phyloP scores from a whole-genome alignment of 35 echinoderm and acorn worm species.

The Ptychodera flava region DNA sequence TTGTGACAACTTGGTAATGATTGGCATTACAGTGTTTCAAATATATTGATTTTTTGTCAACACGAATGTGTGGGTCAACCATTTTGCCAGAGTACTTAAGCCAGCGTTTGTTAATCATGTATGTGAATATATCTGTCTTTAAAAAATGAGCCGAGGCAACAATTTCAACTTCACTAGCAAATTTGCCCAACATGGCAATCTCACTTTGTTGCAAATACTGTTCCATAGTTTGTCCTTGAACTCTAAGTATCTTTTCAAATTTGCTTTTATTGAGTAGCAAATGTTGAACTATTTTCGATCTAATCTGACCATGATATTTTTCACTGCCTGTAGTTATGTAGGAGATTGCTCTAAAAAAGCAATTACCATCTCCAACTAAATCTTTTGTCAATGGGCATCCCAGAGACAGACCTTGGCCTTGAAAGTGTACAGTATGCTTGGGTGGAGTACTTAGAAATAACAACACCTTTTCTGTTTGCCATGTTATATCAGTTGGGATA shows the following conservation, averaged over 20 bases:
- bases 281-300: neutral
- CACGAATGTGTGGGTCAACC: neutral
- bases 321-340: neutral
- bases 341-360: neutral
- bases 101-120: neutral
- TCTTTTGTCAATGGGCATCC: neutral
- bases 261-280: neutral
- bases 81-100: neutral
- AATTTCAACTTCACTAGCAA: neutral
- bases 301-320: neutral
- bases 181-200: neutral
- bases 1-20: neutral
- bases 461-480: neutral
- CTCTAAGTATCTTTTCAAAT: neutral
- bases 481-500: neutral
- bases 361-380: neutral
- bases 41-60: neutral
- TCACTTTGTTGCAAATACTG: neutral
- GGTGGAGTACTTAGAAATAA: neutral
- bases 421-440: neutral
- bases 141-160: neutral
- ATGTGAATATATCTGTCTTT: neutral
- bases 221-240: slow-evolving; percentile 1
- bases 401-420: neutral
- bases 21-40: neutral